Conservation (phyloP, 2,113 vertebrate genomes). For the Nycticorax nycticorax region DNA sequence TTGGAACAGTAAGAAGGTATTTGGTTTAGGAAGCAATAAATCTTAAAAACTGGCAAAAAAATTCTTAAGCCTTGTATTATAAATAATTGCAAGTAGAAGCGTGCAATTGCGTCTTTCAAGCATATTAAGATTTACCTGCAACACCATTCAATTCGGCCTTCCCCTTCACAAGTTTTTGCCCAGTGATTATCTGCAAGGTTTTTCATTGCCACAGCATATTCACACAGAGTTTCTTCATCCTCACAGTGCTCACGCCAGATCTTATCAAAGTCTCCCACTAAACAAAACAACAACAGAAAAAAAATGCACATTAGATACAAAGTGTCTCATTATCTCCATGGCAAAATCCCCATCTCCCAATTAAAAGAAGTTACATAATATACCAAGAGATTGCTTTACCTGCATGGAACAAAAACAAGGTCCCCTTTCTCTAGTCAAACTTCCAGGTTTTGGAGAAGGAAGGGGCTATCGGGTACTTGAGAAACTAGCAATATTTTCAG, state of each 20-base stretch:
- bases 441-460: not conserved
- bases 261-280: slow-evolving; percentile 98
- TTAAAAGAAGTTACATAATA: slow-evolving; percentile 7
- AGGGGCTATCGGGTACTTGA: not conserved
- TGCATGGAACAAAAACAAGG: not conserved
- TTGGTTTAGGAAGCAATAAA: not conserved
- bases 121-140: slow-evolving; percentile 83
- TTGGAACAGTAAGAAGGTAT: not conserved
- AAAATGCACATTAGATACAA: not conserved
- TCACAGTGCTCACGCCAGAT: slow-evolving; percentile 98
- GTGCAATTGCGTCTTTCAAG: not conserved
- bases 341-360: slow-evolving; percentile 7
- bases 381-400: not conserved
- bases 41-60: not conserved
- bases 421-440: not conserved
- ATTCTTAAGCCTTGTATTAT: not conserved
- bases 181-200: slow-evolving; percentile 97
- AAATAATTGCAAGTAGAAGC: not conserved
- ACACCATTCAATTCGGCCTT: slow-evolving; percentile 98
- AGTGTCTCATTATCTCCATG: not conserved
- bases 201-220: slow-evolving; percentile 98
- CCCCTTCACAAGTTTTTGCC: slow-evolving; percentile 91
- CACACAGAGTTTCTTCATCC: slow-evolving; percentile 93
- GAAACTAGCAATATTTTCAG: not conserved
- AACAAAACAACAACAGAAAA: slow-evolving; percentile 51